Evolutionary conservation across 2,888 invertebrate genomes (phyloP), one percentile per base, ranked within the genome.

Genomic region (Fragum sueziense): DNA sequence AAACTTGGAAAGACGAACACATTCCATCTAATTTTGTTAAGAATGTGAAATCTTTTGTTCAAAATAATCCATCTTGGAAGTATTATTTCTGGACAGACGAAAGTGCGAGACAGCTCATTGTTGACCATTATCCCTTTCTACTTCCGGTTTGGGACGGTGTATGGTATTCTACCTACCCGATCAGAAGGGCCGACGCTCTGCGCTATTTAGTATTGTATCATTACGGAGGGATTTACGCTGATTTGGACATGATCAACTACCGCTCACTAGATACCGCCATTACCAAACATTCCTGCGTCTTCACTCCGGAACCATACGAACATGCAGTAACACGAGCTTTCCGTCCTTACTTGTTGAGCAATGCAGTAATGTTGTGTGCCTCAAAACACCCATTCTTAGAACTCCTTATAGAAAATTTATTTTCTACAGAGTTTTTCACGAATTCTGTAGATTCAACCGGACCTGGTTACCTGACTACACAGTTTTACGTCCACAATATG

Each of bases 71-170:
- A 9, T 87, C 86, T 37, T 91, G 91, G 91, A 85, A 89, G 57
- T 91, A 91, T 82, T 90, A 88, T 87, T 81, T 92, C 27, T 92
- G 92, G 92, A 92, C 91, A 25, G 89, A 90, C 70, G 85, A 87
- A 7, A 90, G 88, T 76, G 90, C 90, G 2, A 76, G 88, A 22
- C 52, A 80, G 27, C 84, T 92, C 2, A 87, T 92, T 41, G 74
- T 74, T 14, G 85, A 86, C 2, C 84, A 86, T 54, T 91, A 90
- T 77, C 89, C 91, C 2, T 52, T 82, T 51, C 85, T 88, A 52
- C 71, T 90, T 31, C 62, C 75, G 3, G 81, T 87, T 7, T 91
- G 84, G 79, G 86, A 90, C 76, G 82, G 80, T 29, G 91, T 90
- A 74, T 70, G 85, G 2, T 70, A 70, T 57, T 70, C 70, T n/a